These are phyloP conservation scores for Papilio polytes DNA, from an alignment of 1,140 invertebrate species.

Conservation along the genomic window DNA sequence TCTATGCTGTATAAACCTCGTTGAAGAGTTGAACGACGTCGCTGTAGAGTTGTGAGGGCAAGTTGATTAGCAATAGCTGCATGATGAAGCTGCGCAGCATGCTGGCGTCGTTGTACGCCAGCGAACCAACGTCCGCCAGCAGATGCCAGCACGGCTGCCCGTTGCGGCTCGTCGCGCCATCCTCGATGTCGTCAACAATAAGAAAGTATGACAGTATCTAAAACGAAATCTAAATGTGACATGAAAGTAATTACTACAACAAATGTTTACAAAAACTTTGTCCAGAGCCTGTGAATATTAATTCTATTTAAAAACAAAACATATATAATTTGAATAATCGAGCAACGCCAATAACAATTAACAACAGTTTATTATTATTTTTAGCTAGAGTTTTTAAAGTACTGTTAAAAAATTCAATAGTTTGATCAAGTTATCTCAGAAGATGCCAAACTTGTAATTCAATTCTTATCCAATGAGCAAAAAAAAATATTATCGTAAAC, in stretches of 20 bases:
- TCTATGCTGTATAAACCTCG: slow-evolving; percentile 85
- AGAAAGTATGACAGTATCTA: slow-evolving; percentile 94
- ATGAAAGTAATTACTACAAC: no score
- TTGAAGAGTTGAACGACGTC: slow-evolving; percentile 92
- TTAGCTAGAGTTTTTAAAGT: no score
- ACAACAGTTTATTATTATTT: no score
- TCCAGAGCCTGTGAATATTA: no score
- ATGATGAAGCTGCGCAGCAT: slow-evolving; percentile 85
- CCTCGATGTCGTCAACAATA: slow-evolving; percentile 96
- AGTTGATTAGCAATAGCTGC: slow-evolving; percentile 89
- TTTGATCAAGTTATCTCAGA: no score
- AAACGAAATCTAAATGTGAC: neutral
- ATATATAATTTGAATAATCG: no score
- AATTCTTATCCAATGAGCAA: no score
- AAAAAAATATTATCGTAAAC: slow-evolving; percentile 48
- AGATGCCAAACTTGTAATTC: no score
- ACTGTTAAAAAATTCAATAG: no score
- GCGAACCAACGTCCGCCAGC: slow-evolving; percentile 90
- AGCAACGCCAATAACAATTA: no score
- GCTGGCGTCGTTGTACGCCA: slow-evolving; percentile 93
- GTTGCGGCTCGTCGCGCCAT: slow-evolving; percentile 90
- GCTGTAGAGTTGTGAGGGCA: slow-evolving; percentile 89
- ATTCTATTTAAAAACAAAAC: no score
- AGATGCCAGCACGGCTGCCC: slow-evolving; percentile 96
- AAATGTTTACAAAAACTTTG: no score